Conservation (phyloP, 2,797 vertebrate genomes). For the Leptodactylus fallax region DNA sequence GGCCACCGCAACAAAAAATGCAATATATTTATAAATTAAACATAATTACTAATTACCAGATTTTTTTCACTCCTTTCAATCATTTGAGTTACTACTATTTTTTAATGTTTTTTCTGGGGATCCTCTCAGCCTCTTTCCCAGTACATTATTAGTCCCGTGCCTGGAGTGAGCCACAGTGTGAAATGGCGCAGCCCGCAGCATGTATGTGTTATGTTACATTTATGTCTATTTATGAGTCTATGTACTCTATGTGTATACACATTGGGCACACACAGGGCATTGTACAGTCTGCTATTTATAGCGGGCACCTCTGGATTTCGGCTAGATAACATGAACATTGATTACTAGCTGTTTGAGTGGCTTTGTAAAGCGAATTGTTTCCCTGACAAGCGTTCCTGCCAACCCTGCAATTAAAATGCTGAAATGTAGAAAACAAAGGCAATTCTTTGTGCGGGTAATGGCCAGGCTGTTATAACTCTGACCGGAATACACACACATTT, state of each 20-base stretch:
- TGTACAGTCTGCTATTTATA: not conserved
- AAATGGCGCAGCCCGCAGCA: too few relatives aligned
- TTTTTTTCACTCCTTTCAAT: too few relatives aligned
- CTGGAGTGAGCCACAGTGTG: too few relatives aligned
- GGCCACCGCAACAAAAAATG: too few relatives aligned
- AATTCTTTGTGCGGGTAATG: slow-evolving; percentile 41
- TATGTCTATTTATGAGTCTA: too few relatives aligned
- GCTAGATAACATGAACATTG: slow-evolving; percentile 4
- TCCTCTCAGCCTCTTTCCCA: too few relatives aligned
- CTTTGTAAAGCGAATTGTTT: slow-evolving; percentile 37
- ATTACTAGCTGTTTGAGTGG: slow-evolving; percentile 10
- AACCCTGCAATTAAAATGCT: slow-evolving; percentile 34
- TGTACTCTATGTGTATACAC: not conserved
- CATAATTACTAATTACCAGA: too few relatives aligned
- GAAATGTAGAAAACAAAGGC: slow-evolving; percentile 36
- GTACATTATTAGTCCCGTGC: too few relatives aligned
- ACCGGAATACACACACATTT: slow-evolving; percentile 20
- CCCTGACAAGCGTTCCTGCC: slow-evolving; percentile 2
- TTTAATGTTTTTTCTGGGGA: too few relatives aligned
- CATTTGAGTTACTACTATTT: too few relatives aligned
- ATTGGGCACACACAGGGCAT: not conserved
- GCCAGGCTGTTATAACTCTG: slow-evolving; percentile 9
- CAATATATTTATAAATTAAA: too few relatives aligned
- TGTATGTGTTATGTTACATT: too few relatives aligned
- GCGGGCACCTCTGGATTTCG: not conserved